These are phyloP conservation scores for Strigamia transsilvanica DNA, from an alignment of 2,888 invertebrate species.

Conservation along the genomic window DNA sequence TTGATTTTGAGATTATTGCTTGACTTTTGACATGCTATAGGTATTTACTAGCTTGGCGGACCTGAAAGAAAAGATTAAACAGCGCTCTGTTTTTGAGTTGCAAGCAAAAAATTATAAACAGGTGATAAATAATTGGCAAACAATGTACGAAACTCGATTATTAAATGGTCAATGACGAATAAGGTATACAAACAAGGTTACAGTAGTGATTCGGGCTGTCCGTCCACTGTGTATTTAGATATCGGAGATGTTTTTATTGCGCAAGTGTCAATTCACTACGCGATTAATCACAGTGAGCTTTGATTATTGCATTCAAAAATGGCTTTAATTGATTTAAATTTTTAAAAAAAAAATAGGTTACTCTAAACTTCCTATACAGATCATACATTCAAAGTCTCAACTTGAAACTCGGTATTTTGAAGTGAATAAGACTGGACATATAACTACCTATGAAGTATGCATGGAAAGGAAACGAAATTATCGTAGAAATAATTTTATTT, in stretches of 20 bases:
- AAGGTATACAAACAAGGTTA: not conserved
- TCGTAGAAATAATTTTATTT: not conserved
- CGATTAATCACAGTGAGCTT: not conserved
- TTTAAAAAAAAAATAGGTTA: not conserved
- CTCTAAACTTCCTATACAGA: not conserved
- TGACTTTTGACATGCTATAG: not conserved
- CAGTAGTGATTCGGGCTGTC: not conserved
- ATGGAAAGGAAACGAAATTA: not conserved
- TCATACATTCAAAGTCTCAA: not conserved
- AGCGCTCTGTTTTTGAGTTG: not conserved
- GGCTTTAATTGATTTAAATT: not conserved
- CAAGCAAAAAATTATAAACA: conserved; percentile 8
- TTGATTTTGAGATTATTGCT: not conserved
- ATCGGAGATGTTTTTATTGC: not conserved
- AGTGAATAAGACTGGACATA: not conserved
- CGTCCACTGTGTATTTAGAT: not conserved
- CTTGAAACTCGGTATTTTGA: not conserved
- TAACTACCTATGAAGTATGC: not conserved
- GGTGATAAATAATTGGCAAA: not conserved
- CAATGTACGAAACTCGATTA: not conserved
- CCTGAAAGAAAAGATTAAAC: not conserved
- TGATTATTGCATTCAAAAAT: not conserved
- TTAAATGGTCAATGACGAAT: not conserved
- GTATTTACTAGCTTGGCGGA: not conserved
- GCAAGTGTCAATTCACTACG: not conserved